Evolutionary conservation across 2,888 invertebrate genomes (phyloP).

Genomic region (Melikaiella ostensackeni): DNA sequence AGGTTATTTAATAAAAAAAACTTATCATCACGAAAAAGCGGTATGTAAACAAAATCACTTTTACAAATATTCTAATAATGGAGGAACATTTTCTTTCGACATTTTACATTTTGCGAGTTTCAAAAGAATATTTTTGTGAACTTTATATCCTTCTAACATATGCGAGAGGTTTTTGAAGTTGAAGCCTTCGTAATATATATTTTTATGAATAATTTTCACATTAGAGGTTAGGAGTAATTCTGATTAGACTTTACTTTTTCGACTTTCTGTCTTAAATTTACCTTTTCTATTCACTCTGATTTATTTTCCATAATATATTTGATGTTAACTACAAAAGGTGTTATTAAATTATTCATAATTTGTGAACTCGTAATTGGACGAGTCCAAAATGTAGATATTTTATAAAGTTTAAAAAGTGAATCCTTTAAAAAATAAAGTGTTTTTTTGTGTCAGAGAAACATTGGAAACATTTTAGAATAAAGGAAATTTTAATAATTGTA

Average conservation of each 20-base stretch:
- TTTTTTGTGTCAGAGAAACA: no score
- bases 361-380: no score
- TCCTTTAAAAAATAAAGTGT: no score
- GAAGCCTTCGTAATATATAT: not conserved
- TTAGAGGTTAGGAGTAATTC: not conserved
- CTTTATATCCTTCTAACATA: not conserved
- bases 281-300: no score
- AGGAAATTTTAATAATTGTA: no score
- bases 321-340: no score
- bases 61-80: not conserved
- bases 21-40: not conserved
- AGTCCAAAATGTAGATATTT: no score
- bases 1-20: not conserved
- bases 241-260: not conserved
- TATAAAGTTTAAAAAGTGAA: no score
- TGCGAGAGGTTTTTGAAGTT: not conserved
- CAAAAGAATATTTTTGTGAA: not conserved
- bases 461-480: no score
- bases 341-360: no score
- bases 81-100: not conserved
- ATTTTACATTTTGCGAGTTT: not conserved
- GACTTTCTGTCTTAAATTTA: not conserved
- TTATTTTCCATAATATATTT: no score
- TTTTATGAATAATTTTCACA: not conserved
- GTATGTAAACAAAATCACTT: not conserved